Percentiles rank a stretch among this genome's conserved stretches.
phyloP scores from a whole-genome alignment of 2,113 vertebrate species.

The Rhizomys pruinosus region DNA sequence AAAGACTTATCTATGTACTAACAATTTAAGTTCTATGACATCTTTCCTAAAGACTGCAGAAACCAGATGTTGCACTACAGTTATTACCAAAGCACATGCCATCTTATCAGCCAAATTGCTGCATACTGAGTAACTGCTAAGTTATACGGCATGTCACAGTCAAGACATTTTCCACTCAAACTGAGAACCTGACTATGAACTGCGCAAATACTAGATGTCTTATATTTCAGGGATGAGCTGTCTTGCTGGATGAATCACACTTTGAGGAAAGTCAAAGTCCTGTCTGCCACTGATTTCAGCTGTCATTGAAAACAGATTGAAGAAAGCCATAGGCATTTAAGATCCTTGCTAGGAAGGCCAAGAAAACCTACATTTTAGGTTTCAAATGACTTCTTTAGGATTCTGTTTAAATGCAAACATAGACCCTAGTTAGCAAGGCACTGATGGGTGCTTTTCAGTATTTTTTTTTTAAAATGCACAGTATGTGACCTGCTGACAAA shows the following conservation, averaged over 20 bases:
- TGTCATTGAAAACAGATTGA: slow-evolving; percentile 39
- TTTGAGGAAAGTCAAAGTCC: slow-evolving; percentile 60
- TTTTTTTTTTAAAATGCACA: slow-evolving; percentile 55
- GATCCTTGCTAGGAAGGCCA: slow-evolving; percentile 49
- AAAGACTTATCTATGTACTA: slow-evolving; percentile 65
- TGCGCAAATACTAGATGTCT: slow-evolving; percentile 37
- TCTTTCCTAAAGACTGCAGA: slow-evolving; percentile 44
- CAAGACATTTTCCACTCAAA: slow-evolving; percentile 53
- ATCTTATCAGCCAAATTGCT: slow-evolving; percentile 56
- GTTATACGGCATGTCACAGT: slow-evolving; percentile 31
- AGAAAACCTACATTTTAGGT: slow-evolving; percentile 19
- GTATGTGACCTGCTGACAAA: too few relatives aligned
- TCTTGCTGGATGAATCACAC: slow-evolving; percentile 27
- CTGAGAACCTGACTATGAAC: slow-evolving; percentile 59
- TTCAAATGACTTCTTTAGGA: slow-evolving; percentile 56
- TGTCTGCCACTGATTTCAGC: too few relatives aligned
- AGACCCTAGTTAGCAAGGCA: slow-evolving; percentile 60
- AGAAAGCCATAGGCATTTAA: slow-evolving; percentile 37
- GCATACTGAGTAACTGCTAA: slow-evolving; percentile 50
- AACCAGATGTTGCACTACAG: slow-evolving; percentile 21
- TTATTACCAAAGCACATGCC: too few relatives aligned
- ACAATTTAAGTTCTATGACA: slow-evolving; percentile 68
- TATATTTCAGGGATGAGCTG: slow-evolving; percentile 33
- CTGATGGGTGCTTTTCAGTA: slow-evolving; percentile 13
- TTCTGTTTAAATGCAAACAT: slow-evolving; percentile 54